Conservation (phyloP, 2,797 vertebrate genomes). For the Gila robusta region DNA sequence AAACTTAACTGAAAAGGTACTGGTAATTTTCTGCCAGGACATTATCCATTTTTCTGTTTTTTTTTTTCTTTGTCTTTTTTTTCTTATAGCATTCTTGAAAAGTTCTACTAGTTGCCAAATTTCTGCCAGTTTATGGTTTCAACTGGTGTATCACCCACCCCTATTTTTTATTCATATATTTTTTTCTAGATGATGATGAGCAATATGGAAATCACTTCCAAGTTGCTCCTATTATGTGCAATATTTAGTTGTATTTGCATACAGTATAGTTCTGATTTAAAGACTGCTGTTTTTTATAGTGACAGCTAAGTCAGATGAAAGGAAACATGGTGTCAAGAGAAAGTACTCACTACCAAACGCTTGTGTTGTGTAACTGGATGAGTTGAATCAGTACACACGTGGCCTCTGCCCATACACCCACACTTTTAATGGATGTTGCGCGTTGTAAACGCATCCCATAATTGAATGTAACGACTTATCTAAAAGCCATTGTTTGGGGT, state of each 20-base stretch:
- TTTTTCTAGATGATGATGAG: background rate
- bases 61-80: background rate
- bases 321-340: constrained; percentile 17
- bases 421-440: constrained; percentile 43
- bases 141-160: too few relatives aligned
- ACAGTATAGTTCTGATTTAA: background rate
- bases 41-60: background rate
- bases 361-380: constrained; percentile 19
- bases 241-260: background rate
- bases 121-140: too few relatives aligned
- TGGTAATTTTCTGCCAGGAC: background rate
- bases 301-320: background rate
- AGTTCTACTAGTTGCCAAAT: background rate
- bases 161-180: background rate
- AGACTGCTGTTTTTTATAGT: background rate
- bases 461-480: constrained; percentile 27
- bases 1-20: too few relatives aligned
- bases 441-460: constrained; percentile 41
- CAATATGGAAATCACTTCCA: background rate
- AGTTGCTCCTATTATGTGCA: background rate
- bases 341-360: background rate
- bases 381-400: constrained; percentile 18
- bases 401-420: constrained; percentile 38
- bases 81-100: background rate
- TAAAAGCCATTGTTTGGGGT: constrained; percentile 29